These are phyloP conservation scores for Prinia subflava DNA, from an alignment of 2,113 vertebrate genomes.

Conservation along the genomic window DNA sequence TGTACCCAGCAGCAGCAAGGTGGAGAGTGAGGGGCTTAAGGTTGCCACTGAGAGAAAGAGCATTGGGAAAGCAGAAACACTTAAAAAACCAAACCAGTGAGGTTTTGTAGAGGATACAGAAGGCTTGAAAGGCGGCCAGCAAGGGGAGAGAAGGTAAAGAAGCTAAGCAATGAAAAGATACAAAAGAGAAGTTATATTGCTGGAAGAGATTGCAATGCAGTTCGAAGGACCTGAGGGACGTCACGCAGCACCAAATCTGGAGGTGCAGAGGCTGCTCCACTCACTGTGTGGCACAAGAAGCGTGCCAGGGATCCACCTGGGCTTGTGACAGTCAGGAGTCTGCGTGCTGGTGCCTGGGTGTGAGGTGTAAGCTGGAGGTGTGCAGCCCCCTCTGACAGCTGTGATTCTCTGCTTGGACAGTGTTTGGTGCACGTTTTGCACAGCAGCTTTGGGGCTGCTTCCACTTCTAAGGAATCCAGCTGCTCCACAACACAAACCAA, in stretches of 20 bases:
- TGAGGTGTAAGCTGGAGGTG: background rate
- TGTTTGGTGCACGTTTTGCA: background rate
- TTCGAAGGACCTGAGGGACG: background rate
- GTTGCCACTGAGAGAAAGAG: background rate
- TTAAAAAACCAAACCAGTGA: background rate
- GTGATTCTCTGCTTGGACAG: background rate
- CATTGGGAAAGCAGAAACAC: background rate
- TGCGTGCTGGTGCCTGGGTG: background rate
- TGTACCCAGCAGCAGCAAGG: background rate
- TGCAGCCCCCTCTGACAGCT: background rate
- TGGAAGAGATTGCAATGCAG: background rate
- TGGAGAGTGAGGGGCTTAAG: background rate
- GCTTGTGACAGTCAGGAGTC: background rate
- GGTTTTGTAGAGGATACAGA: background rate
- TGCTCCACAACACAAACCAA: background rate
- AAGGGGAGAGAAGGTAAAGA: background rate
- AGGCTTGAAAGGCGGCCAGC: background rate
- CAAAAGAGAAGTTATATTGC: background rate
- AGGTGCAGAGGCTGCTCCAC: background rate
- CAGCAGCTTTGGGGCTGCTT: background rate
- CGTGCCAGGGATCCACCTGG: rapidly evolving
- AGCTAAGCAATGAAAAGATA: background rate
- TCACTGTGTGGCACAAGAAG: background rate
- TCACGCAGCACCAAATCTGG: background rate
- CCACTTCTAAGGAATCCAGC: background rate